Percentiles rank a stretch among this genome's conserved stretches.
Evolutionary conservation across 2,797 vertebrate genomes (phyloP).

Genomic region (Basileuterus tristriatus): DNA sequence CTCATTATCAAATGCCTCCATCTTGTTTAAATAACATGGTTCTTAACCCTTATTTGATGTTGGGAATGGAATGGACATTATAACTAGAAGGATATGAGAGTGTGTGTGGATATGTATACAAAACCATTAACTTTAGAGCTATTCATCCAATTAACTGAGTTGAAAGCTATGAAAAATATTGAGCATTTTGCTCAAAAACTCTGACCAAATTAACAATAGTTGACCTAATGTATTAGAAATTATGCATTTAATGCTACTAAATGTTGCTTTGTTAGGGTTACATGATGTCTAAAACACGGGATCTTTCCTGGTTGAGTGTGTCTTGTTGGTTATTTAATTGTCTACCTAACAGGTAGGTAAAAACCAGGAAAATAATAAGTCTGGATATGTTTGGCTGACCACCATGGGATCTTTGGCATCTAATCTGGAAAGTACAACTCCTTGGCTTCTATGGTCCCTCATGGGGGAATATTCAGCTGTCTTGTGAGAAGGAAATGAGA

Average conservation of each 20-base stretch:
- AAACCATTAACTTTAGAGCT: background rate
- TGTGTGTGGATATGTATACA: background rate
- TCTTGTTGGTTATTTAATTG: background rate
- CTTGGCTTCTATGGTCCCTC: background rate
- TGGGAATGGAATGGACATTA: slow-evolving; percentile 55
- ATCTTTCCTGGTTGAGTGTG: background rate
- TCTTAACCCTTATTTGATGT: slow-evolving; percentile 65
- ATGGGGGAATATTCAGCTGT: background rate
- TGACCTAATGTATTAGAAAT: background rate
- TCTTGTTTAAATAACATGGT: slow-evolving; percentile 69
- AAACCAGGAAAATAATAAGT: background rate
- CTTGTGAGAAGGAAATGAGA: background rate
- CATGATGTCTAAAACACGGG: background rate
- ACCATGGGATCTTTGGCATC: background rate
- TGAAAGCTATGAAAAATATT: background rate
- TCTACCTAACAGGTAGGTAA: background rate
- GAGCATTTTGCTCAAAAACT: background rate
- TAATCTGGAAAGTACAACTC: background rate
- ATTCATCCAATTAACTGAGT: background rate
- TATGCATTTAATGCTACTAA: background rate
- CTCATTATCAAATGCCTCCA: slow-evolving; percentile 63
- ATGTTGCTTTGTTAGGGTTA: background rate
- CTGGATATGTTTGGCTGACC: background rate
- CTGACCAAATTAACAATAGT: background rate
- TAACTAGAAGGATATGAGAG: background rate